Evolutionary conservation across 2,888 invertebrate species (phyloP).

Genomic region (Agriopis aurantiaria): DNA sequence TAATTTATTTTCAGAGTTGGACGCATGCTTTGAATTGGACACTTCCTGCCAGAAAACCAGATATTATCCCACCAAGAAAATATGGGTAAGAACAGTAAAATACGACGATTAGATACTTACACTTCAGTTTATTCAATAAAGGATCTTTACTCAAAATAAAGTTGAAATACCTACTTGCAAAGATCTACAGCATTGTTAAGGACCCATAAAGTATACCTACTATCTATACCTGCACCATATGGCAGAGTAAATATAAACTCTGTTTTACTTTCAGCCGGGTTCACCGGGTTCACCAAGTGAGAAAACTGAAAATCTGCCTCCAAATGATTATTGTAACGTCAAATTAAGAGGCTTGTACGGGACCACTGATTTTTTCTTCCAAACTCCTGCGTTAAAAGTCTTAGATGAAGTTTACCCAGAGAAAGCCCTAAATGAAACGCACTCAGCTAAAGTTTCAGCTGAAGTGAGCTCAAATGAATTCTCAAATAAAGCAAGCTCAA

Average conservation of each 20-base stretch:
- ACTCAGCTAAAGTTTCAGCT: background rate
- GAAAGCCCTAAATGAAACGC: background rate
- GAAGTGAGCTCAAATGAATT: background rate
- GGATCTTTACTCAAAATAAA: too few species aligned
- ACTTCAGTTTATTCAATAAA: background rate
- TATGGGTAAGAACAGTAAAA: background rate
- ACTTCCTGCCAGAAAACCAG: conserved; percentile 53
- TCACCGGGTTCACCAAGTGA: conserved; percentile 37
- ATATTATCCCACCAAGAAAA: conserved; percentile 2
- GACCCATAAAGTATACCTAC: too few species aligned
- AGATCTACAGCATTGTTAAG: too few species aligned
- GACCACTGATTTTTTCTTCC: conserved; percentile 49
- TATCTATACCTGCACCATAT: too few species aligned
- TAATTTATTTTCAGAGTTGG: conserved; percentile 42
- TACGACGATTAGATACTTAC: too few species aligned
- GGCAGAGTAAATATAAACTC: background rate
- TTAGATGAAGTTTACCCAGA: background rate
- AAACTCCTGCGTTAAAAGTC: conserved; percentile 53
- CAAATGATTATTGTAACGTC: conserved; percentile 56
- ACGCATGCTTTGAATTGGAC: conserved; percentile 50
- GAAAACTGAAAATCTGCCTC: conserved; percentile 47
- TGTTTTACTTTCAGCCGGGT: conserved; percentile 53
- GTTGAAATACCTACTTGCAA: too few species aligned
- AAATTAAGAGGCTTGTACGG: conserved; percentile 60
- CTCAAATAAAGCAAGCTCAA: background rate